Evolutionary conservation across 1,140 invertebrate genomes (phyloP).

Genomic region (Drosophila varians): DNA sequence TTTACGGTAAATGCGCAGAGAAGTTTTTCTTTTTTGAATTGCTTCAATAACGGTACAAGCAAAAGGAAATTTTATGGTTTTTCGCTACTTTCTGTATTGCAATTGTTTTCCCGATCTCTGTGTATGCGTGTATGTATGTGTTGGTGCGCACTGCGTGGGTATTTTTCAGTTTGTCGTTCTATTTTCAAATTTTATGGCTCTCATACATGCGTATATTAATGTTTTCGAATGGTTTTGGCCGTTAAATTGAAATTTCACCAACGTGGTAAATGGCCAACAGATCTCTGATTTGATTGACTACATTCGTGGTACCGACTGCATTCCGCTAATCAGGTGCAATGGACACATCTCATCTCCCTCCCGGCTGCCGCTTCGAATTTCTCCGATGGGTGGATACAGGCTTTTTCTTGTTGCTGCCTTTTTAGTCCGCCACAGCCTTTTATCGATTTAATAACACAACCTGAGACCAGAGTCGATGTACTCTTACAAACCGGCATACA

Average conservation of each 20-base stretch:
- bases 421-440: constrained; percentile 32
- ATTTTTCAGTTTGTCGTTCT: constrained; percentile 42
- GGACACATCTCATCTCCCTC: constrained; percentile 34
- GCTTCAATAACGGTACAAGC: not conserved
- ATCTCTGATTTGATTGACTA: constrained; percentile 7
- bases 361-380: constrained; percentile 1
- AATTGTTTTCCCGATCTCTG: constrained; percentile 24
- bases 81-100: constrained; percentile 37
- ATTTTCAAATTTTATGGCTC: constrained; percentile 42
- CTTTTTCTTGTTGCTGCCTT: constrained; percentile 46
- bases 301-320: constrained; percentile 26
- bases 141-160: constrained; percentile 52
- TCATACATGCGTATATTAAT: not conserved
- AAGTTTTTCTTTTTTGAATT: constrained; percentile 15
- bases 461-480: constrained; percentile 31
- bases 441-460: constrained; percentile 57
- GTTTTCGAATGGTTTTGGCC: constrained; percentile 4
- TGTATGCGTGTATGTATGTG: constrained; percentile 36
- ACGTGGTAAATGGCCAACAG: not conserved
- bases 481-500: constrained; percentile 35
- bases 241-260: constrained; percentile 39
- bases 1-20: constrained; percentile 27
- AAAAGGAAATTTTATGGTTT: constrained; percentile 19
- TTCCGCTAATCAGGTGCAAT: constrained; percentile 44
- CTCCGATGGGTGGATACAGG: constrained; percentile 27